Evolutionary conservation across 2,113 vertebrate genomes (phyloP), one percentile per base, ranked within the genome.

Genomic region (Takifugu bimaculatus): DNA sequence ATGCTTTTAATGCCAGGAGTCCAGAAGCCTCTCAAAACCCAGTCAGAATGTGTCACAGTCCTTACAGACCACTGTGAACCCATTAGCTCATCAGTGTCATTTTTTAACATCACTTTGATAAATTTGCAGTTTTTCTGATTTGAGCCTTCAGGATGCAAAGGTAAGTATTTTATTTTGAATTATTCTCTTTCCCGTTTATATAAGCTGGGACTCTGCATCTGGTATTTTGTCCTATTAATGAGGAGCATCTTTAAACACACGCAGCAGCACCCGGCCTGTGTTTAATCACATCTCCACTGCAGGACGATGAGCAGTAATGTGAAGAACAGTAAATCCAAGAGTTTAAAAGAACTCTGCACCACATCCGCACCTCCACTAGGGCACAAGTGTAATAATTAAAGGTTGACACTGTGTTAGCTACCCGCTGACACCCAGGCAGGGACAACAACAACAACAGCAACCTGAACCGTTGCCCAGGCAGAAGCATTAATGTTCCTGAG

Each of bases 91-190:
- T 54, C 47, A 56, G 13, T 14, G 3, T 44, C 42, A 9, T 15
- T 15, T 6, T 47, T 5, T 54, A 13, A 51, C 50, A 54, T 50
- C 44, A 63, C 26, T 69, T 63, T 65, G 62, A 54, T 72, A 72
- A 75, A 71, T 50, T 49, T 71, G 35, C 54, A 44, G 7, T 77
- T 61, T 63, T 59, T 60, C 63, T 68, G 66, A 75, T 52, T 59
- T 70, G 52, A 50, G 32, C 26, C 68, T 43, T 72, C 64, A 62
- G 62, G 56, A 39, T 72, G 53, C 53, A 32, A 57, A 74, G 86
- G 84, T 86, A 86, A 87, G 85, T 88, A 63, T 63, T 7, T 50
- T 28, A 68, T 71, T 70, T 71, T 67, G 50, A 73, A 48, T 63
- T 25, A 20, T 55, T 71, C 20, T 32, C 54, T 48, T 35, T 63